These are phyloP conservation scores for Imbricaverruca yamaguchii DNA, from an alignment of 2,888 invertebrate species.

Conservation along the genomic window DNA sequence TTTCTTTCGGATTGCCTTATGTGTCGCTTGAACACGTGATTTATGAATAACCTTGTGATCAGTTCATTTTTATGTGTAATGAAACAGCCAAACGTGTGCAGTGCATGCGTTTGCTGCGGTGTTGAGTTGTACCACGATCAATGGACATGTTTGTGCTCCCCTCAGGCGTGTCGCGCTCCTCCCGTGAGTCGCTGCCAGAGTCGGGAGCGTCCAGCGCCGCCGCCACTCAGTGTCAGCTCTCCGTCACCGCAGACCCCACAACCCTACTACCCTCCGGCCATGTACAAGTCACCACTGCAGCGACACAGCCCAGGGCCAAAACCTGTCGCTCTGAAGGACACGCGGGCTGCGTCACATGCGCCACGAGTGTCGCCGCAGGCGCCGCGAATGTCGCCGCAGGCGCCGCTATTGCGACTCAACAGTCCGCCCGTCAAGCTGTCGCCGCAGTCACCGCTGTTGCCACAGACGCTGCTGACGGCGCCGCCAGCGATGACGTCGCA, in stretches of 20 bases:
- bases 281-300: not conserved
- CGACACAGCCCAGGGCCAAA: not conserved
- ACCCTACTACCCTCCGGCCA: not conserved
- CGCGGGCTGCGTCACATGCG: not conserved
- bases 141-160: no score
- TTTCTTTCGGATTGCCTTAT: no score
- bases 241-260: not conserved
- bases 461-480: not conserved
- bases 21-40: no score
- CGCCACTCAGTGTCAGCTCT: not conserved
- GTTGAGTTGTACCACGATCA: no score
- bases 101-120: no score
- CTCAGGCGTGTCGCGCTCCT: not conserved
- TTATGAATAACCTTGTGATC: no score
- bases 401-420: not conserved
- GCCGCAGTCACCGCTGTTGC: not conserved
- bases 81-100: no score
- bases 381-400: not conserved
- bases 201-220: not conserved
- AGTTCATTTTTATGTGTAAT: no score
- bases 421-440: slow-evolving; percentile 6
- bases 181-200: not conserved
- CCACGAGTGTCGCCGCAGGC: not conserved
- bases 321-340: not conserved
- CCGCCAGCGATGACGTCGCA: no score